Evolutionary conservation across 2,113 vertebrate species (phyloP).

Genomic region (Chrysemys picta): DNA sequence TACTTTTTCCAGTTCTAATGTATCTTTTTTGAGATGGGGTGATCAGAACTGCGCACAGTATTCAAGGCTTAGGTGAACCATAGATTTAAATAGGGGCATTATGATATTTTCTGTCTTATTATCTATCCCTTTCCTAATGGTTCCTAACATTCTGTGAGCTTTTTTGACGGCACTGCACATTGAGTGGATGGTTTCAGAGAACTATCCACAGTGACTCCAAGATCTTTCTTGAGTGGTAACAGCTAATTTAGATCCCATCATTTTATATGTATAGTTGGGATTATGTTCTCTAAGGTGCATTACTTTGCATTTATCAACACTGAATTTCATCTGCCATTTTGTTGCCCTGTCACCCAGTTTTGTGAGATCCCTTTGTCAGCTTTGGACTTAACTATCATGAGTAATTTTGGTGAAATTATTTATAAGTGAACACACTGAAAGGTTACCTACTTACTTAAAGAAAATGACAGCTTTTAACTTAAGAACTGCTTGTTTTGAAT

Average conservation of each 20-base stretch:
- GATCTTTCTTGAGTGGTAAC: neutral
- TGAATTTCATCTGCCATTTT: neutral
- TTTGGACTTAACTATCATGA: neutral
- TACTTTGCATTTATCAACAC: neutral
- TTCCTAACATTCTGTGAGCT: neutral
- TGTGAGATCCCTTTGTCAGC: neutral
- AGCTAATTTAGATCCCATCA: neutral
- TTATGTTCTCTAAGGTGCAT: neutral
- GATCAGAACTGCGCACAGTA: too few relatives aligned
- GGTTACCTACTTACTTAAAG: neutral
- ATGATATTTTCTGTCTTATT: neutral
- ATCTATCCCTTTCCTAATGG: neutral
- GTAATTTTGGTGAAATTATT: neutral
- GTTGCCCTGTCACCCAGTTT: neutral
- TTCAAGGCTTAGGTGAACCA: neutral
- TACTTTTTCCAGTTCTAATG: too few relatives aligned
- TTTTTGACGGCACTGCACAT: neutral
- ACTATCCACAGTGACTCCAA: neutral
- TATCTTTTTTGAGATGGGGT: too few relatives aligned
- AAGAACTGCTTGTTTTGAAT: neutral
- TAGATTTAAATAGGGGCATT: neutral
- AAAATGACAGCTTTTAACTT: slow-evolving; percentile 17
- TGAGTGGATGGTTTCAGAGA: neutral
- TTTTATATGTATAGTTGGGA: neutral
- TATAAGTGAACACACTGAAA: neutral